A percentile compares a stretch with the other conserved stretches of the same genome.
Evolutionary conservation across 2,797 vertebrate genomes (phyloP).

Genomic region (Thripadectes ignobilis): DNA sequence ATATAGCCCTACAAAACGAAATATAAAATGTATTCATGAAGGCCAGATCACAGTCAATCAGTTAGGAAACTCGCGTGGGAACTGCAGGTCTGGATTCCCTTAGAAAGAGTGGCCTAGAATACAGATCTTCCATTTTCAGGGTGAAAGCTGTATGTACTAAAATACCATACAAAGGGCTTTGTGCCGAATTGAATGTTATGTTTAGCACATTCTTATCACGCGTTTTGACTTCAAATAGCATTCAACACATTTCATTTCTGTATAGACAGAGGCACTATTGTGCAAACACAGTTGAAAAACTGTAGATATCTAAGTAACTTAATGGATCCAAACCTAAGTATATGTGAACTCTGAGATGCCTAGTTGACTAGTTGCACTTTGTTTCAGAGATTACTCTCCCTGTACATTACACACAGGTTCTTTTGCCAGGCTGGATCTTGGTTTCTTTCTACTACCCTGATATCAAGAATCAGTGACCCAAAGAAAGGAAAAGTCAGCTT

Average conservation of each 20-base stretch:
- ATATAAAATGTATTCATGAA: neutral
- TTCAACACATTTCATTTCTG: constrained; percentile 33
- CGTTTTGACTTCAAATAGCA: constrained; percentile 22
- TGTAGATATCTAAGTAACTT: neutral
- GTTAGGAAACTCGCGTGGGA: neutral
- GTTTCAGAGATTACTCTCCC: neutral
- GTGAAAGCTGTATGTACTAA: neutral
- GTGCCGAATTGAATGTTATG: constrained; percentile 7
- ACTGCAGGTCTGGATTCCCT: neutral
- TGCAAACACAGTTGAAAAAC: constrained; percentile 3
- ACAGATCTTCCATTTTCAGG: constrained; percentile 3
- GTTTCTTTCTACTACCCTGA: neutral
- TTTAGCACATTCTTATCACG: constrained; percentile 47
- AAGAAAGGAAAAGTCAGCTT: neutral
- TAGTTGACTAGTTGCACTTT: neutral
- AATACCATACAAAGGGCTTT: constrained; percentile 27
- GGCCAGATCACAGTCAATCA: neutral
- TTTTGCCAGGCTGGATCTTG: neutral
- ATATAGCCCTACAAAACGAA: neutral
- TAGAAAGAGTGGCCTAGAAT: neutral
- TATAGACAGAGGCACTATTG: constrained; percentile 21
- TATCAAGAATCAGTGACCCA: neutral
- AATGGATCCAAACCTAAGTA: neutral
- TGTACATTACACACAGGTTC: neutral
- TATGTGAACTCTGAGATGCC: neutral